Conservation (phyloP, 2,113 vertebrate genomes). For the Nicator chloris region DNA sequence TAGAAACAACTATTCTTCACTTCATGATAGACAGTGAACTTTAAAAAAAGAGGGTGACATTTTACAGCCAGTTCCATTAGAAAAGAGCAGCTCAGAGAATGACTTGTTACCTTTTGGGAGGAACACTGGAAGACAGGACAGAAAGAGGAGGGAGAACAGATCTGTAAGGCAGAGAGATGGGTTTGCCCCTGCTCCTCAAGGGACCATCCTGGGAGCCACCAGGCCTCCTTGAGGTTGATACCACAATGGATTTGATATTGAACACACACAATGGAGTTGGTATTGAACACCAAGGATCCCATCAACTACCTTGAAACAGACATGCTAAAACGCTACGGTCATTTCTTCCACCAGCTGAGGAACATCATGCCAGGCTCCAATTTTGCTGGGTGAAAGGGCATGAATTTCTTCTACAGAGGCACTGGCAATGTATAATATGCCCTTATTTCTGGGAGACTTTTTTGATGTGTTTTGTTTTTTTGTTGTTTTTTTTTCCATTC, state of each 20-base stretch:
- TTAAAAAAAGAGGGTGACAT: not conserved
- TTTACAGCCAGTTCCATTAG: not conserved
- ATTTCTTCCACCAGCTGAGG: not conserved
- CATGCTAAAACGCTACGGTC: not conserved
- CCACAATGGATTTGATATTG: not conserved
- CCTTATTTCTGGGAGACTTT: not conserved
- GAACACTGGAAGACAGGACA: not conserved
- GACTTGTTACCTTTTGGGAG: not conserved
- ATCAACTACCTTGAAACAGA: not conserved
- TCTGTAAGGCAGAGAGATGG: not conserved
- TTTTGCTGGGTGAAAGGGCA: not conserved
- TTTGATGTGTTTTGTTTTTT: fast-evolving
- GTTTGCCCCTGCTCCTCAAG: not conserved
- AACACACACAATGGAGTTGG: not conserved
- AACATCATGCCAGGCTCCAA: not conserved
- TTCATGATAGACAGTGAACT: not conserved
- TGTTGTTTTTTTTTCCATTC: not conserved
- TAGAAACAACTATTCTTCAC: not conserved
- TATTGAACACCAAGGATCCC: not conserved
- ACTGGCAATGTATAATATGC: not conserved
- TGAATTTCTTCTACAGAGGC: not conserved
- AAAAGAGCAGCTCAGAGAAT: not conserved
- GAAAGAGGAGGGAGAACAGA: not conserved
- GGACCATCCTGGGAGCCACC: not conserved
- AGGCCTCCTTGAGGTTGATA: not conserved